Percentiles rank a stretch among this genome's conserved stretches.
Evolutionary conservation across 2,797 vertebrate species (phyloP).

Genomic region (Liasis olivaceus): DNA sequence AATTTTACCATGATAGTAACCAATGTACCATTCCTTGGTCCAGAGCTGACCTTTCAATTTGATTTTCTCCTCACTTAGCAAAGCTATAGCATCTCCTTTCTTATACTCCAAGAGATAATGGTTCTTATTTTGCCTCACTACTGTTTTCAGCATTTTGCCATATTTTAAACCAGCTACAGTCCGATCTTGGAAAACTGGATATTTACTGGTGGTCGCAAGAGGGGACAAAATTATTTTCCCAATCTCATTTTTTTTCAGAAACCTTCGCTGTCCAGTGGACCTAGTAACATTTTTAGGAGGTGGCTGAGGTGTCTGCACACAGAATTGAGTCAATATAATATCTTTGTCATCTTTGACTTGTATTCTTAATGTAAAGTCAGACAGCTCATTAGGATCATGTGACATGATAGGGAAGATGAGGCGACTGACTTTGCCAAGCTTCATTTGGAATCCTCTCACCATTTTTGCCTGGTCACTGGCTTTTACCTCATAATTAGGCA

Average conservation of each 20-base stretch:
- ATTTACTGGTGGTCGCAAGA: slow-evolving; percentile 84
- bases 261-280: slow-evolving; percentile 82
- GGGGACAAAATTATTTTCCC: slow-evolving; percentile 94
- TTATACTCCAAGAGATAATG: slow-evolving; percentile 96
- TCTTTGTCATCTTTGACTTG: slow-evolving; percentile 91
- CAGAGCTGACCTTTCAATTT: slow-evolving; percentile 91
- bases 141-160: slow-evolving; percentile 92
- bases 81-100: slow-evolving; percentile 90
- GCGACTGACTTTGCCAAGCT: slow-evolving; percentile 90
- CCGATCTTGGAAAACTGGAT: slow-evolving; percentile 92
- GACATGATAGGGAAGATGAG: slow-evolving; percentile 88
- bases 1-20: slow-evolving; percentile 91
- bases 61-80: slow-evolving; percentile 95
- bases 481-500: slow-evolving; percentile 90
- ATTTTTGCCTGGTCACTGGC: slow-evolving; percentile 80
- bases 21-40: slow-evolving; percentile 98
- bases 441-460: slow-evolving; percentile 90
- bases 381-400: slow-evolving; percentile 81
- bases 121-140: slow-evolving; percentile 92
- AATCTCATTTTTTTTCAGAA: slow-evolving; percentile 94
- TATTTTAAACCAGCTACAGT: slow-evolving; percentile 87
- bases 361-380: slow-evolving; percentile 91
- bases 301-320: slow-evolving; percentile 90
- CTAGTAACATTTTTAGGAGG: slow-evolving; percentile 83
- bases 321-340: slow-evolving; percentile 92